Conservation (phyloP, 2,113 vertebrate genomes). For the Brevimyrus niger region DNA sequence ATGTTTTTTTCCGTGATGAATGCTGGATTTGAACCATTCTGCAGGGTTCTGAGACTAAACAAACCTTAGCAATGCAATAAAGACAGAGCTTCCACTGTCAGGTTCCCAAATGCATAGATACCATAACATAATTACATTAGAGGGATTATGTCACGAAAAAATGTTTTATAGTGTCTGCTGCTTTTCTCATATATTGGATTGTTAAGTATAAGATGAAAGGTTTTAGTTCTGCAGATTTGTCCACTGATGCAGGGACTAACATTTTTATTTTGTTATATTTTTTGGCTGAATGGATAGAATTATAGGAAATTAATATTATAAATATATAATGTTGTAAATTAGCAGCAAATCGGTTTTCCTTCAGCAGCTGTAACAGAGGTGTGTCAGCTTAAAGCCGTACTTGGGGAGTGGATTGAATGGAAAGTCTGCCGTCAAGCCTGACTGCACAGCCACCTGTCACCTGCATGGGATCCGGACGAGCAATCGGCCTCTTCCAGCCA, state of each 20-base stretch:
- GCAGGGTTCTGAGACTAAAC: background rate
- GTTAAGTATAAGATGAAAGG: background rate
- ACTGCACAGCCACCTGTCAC: constrained; percentile 62
- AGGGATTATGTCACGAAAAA: background rate
- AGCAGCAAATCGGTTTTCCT: constrained; percentile 39
- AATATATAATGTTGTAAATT: constrained; percentile 54
- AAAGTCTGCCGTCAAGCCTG: constrained; percentile 51
- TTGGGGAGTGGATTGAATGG: constrained; percentile 41
- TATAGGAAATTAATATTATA: constrained; percentile 39
- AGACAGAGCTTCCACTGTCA: background rate
- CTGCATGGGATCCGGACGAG: constrained; percentile 50
- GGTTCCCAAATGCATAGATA: background rate
- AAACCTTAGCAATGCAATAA: background rate
- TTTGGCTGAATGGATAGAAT: background rate
- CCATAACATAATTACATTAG: background rate
- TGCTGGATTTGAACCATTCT: background rate
- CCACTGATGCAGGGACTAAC: background rate
- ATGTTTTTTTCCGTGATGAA: background rate
- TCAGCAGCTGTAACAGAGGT: constrained; percentile 37
- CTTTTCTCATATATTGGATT: background rate
- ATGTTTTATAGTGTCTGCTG: background rate
- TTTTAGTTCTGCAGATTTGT: background rate
- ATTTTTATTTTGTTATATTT: background rate
- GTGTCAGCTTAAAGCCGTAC: constrained; percentile 25
- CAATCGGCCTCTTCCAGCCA: constrained; percentile 61